Evolutionary conservation across 1,140 invertebrate genomes (phyloP).

Genomic region (Neotoxoptera formosana): DNA sequence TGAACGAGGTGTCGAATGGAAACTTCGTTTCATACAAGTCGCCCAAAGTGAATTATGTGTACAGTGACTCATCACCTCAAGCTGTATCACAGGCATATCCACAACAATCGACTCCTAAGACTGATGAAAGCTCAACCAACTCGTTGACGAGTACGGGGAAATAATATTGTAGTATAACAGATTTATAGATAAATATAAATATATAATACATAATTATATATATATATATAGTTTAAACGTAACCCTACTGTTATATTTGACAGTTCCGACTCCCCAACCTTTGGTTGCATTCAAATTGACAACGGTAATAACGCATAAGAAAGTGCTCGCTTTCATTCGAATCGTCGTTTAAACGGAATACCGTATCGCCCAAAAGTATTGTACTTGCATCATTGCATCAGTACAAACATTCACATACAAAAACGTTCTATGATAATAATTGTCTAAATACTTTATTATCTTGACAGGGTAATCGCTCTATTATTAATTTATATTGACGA

Average conservation of each 20-base stretch:
- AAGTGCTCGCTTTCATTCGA: not conserved
- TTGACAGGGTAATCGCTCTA: not conserved
- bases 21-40: constrained; percentile 48
- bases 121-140: constrained; percentile 53
- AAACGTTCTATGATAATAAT: not conserved
- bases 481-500: constrained; percentile 22
- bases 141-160: constrained; percentile 22
- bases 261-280: not conserved
- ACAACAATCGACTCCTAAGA: constrained; percentile 54
- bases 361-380: not conserved
- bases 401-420: not conserved
- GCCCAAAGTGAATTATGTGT: constrained; percentile 44
- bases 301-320: not conserved
- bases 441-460: constrained; percentile 5
- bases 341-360: not conserved
- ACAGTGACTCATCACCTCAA: constrained; percentile 25
- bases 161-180: not conserved
- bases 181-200: not conserved
- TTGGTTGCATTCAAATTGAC: constrained; percentile 33
- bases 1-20: constrained; percentile 30
- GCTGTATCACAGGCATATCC: constrained; percentile 34
- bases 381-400: not conserved
- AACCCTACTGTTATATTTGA: not conserved
- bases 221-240: not conserved
- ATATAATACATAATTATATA: not conserved